These are phyloP conservation scores for Lepus timidus DNA, from an alignment of 2,113 vertebrate genomes.

Conservation along the genomic window DNA sequence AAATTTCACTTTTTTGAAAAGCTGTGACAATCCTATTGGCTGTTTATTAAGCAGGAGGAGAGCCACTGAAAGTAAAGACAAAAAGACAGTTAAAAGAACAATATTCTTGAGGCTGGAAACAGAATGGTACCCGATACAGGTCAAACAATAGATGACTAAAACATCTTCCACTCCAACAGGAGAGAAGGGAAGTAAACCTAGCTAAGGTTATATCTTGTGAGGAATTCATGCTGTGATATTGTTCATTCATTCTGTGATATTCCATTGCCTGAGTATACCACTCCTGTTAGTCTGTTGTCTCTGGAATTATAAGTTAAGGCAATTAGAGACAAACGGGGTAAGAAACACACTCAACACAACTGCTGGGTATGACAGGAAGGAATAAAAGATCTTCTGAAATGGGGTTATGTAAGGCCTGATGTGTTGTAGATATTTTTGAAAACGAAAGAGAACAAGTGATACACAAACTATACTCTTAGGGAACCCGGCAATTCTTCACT, in stretches of 20 bases:
- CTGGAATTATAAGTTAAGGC: neutral
- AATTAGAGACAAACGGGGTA: conserved; percentile 41
- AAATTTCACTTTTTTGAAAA: neutral
- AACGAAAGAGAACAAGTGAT: neutral
- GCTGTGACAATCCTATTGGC: neutral
- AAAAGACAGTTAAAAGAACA: neutral
- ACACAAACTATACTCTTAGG: neutral
- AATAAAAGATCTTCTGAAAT: neutral
- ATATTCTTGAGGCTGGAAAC: neutral
- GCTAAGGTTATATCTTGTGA: neutral
- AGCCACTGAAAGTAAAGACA: neutral
- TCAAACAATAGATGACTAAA: neutral
- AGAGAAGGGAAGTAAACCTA: neutral
- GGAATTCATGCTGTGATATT: no score
- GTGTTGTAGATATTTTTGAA: neutral
- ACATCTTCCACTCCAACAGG: neutral
- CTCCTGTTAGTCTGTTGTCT: neutral
- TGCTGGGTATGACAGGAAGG: conserved; percentile 17
- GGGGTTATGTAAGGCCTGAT: neutral
- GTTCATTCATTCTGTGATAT: neutral
- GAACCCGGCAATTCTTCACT: neutral
- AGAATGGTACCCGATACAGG: neutral
- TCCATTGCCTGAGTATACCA: neutral
- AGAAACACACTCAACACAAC: neutral
- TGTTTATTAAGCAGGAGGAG: neutral